Evolutionary conservation across 2,888 invertebrate species (phyloP).

Genomic region (Tromatobia lineatoria): DNA sequence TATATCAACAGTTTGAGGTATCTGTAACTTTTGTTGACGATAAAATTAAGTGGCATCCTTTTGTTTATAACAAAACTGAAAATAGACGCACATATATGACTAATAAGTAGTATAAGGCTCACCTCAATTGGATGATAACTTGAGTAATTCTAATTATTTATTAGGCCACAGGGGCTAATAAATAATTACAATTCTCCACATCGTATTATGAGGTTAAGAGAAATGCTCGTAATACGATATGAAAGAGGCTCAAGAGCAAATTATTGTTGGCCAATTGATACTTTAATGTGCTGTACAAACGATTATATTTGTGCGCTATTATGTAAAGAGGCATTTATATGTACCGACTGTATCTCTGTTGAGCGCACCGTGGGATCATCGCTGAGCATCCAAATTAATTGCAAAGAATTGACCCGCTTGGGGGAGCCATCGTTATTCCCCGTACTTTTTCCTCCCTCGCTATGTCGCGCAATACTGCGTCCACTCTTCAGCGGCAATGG

Average conservation of each 20-base stretch:
- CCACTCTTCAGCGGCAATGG: conserved; percentile 8
- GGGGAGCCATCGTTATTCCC: conserved; percentile 50
- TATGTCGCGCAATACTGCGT: neutral
- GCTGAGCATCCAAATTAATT: conserved; percentile 48
- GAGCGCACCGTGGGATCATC: conserved; percentile 54
- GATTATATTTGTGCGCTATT: neutral
- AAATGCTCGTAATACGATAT: neutral
- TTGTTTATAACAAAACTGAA: no score
- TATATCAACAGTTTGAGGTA: no score
- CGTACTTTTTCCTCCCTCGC: conserved; percentile 20
- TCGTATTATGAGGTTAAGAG: no score
- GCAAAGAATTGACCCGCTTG: conserved; percentile 54
- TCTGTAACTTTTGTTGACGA: no score
- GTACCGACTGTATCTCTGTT: conserved; percentile 23
- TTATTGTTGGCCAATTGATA: conserved; percentile 18
- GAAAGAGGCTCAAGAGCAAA: neutral
- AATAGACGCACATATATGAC: no score
- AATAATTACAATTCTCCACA: no score
- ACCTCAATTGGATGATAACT: neutral
- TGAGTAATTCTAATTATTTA: neutral
- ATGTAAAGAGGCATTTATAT: neutral
- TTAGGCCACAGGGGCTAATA: neutral
- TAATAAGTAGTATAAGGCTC: no score
- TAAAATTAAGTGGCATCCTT: no score
- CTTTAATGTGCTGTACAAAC: neutral